Evolutionary conservation across 2,113 vertebrate genomes (phyloP).

Genomic region (Archocentrus centrarchus): DNA sequence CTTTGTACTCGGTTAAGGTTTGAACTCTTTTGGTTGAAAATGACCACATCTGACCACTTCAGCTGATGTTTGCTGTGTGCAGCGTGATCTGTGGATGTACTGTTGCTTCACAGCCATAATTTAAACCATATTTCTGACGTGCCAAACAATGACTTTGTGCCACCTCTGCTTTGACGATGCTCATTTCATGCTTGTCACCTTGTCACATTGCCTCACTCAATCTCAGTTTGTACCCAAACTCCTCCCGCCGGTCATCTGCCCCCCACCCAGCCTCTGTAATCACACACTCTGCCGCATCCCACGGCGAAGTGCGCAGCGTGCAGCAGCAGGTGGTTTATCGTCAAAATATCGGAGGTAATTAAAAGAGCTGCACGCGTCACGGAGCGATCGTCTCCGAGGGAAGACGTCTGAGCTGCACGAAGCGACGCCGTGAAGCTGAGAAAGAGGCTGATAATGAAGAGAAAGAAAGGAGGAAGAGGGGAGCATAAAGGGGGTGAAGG

Average conservation of each 20-base stretch:
- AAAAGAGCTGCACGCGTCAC: conserved; percentile 14
- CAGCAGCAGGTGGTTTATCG: conserved; percentile 10
- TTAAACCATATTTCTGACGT: background rate
- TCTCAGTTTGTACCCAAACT: conserved; percentile 16
- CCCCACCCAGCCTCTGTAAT: background rate
- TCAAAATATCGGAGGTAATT: conserved; percentile 14
- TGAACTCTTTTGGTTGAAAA: background rate
- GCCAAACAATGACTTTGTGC: background rate
- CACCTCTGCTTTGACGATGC: background rate
- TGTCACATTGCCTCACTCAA: background rate
- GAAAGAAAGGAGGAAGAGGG: conserved; percentile 12
- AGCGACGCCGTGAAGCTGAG: conserved; percentile 34
- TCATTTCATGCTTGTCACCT: background rate
- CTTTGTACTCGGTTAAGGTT: background rate
- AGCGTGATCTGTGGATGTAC: background rate
- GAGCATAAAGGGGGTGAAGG: background rate
- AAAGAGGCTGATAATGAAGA: conserved; percentile 44
- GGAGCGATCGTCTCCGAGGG: background rate
- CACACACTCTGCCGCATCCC: conserved; percentile 8
- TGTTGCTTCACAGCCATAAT: background rate
- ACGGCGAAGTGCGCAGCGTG: background rate
- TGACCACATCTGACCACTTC: background rate
- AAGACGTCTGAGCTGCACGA: background rate
- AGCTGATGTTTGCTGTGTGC: background rate
- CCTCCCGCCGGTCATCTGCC: background rate